Percentiles rank a stretch among this genome's conserved stretches.
Evolutionary conservation across 2,113 vertebrate species (phyloP).

Genomic region (Amphilophus citrinellus): DNA sequence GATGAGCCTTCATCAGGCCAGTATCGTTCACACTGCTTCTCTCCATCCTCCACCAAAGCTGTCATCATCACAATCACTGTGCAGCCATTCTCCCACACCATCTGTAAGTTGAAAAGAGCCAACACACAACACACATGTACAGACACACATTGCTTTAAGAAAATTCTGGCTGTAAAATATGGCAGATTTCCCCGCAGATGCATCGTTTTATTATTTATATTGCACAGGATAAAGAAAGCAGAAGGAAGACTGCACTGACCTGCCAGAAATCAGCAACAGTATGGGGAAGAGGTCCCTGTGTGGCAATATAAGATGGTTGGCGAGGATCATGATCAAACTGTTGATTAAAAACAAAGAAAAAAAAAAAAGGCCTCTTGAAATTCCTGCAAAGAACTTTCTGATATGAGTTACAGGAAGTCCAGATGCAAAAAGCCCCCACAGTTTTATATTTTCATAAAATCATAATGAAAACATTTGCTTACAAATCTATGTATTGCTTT

Average conservation of each 20-base stretch:
- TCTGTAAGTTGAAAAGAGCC: slow-evolving; percentile 77
- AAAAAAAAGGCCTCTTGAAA: not conserved
- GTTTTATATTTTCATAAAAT: not conserved
- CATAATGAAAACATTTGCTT: not conserved
- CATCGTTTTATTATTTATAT: not conserved
- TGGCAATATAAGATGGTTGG: slow-evolving; percentile 96
- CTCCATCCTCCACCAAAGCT: slow-evolving; percentile 92
- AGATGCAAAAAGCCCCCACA: not conserved
- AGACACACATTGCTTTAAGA: not conserved
- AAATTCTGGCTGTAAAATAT: not conserved
- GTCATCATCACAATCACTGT: slow-evolving; percentile 98
- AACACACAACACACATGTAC: not conserved
- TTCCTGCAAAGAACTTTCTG: not conserved
- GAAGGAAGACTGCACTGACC: slow-evolving; percentile 75
- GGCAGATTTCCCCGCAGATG: not conserved
- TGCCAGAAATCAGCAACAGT: slow-evolving; percentile 99
- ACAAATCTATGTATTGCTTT: not conserved
- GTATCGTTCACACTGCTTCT: slow-evolving; percentile 96
- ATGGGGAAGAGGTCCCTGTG: slow-evolving; percentile 93
- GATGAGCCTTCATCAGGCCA: slow-evolving; percentile 98
- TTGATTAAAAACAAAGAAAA: not conserved
- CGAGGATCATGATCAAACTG: slow-evolving; percentile 97
- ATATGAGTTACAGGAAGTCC: not conserved
- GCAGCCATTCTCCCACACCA: slow-evolving; percentile 99
- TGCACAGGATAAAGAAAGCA: not conserved